Evolutionary conservation across 1,140 invertebrate genomes (phyloP).

Genomic region (Pogonomyrmex barbatus): DNA sequence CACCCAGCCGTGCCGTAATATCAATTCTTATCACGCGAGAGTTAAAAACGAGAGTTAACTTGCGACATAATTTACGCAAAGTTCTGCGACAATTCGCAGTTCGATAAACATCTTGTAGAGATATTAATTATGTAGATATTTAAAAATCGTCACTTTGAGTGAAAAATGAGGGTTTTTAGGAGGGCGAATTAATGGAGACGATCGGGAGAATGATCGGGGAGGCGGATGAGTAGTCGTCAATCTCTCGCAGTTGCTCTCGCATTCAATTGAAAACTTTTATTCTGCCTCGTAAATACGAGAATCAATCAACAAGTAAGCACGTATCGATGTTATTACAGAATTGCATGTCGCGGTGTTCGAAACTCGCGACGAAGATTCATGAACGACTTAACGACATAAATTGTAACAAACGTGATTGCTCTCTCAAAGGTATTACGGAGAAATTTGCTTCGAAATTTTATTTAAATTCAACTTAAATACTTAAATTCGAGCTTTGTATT

Average conservation of each 20-base stretch:
- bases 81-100: not conserved
- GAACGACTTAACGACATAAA: not conserved
- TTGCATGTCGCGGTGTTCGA: not conserved
- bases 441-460: not conserved
- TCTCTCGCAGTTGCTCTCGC: not conserved
- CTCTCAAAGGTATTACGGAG: not conserved
- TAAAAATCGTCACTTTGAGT: too few relatives aligned
- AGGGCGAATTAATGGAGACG: not conserved
- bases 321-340: conserved; percentile 4
- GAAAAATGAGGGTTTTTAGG: too few relatives aligned
- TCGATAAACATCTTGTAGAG: not conserved
- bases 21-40: conserved; percentile 41
- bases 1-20: conserved; percentile 12
- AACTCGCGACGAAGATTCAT: not conserved
- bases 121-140: too few relatives aligned
- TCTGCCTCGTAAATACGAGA: conserved; percentile 11
- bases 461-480: not conserved
- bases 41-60: not conserved
- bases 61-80: not conserved
- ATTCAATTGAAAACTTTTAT: conserved; percentile 4
- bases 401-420: not conserved
- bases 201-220: not conserved
- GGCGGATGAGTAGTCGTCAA: not conserved
- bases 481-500: not conserved
- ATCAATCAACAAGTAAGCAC: conserved; percentile 16